These are phyloP conservation scores for Naja naja DNA, from an alignment of 2,113 vertebrate genomes.

Conservation along the genomic window DNA sequence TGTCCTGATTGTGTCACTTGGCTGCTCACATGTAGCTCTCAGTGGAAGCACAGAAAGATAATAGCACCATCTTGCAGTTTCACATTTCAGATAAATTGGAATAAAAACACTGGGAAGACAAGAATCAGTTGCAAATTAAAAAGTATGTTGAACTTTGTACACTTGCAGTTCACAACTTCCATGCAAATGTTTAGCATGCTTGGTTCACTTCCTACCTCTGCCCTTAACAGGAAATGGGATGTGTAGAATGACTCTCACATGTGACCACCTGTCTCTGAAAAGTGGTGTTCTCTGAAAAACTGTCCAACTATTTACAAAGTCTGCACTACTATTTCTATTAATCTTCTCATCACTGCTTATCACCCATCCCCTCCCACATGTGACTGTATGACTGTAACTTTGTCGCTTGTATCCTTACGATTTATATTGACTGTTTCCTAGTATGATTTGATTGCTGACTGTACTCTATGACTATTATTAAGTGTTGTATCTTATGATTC, in stretches of 20 bases:
- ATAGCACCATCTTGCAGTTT: neutral
- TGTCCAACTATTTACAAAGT: no score
- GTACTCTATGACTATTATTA: no score
- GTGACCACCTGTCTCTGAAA: neutral
- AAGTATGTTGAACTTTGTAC: neutral
- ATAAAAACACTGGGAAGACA: conserved; percentile 2
- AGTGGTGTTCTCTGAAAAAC: no score
- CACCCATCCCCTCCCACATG: no score
- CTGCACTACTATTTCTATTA: no score
- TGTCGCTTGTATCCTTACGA: no score
- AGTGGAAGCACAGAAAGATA: conserved; percentile 2
- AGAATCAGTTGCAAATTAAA: neutral
- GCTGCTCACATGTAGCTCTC: neutral
- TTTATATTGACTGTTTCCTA: no score
- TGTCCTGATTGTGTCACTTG: conserved; percentile 22
- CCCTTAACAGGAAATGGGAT: neutral
- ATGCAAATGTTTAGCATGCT: neutral
- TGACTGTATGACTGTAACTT: no score
- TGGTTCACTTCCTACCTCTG: neutral
- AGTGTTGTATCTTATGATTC: no score
- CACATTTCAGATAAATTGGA: neutral
- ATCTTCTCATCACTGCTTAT: no score
- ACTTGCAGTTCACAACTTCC: neutral
- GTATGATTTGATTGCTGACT: no score
- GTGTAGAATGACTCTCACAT: neutral